Evolutionary conservation across 2,113 vertebrate genomes (phyloP).

Genomic region (Paracanthobrama guichenoti): DNA sequence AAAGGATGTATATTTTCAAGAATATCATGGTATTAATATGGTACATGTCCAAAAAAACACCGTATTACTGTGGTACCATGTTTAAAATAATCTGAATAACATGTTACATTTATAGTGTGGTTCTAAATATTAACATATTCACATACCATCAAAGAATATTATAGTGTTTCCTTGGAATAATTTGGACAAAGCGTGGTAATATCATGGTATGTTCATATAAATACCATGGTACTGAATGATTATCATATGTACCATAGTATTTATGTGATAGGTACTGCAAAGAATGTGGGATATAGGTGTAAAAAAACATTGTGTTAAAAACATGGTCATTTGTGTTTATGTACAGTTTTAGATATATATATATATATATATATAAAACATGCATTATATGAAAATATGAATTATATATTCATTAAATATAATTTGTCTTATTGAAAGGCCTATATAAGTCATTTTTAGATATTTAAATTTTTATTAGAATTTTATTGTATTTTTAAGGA

Average conservation of each 20-base stretch:
- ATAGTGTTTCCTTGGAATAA: neutral
- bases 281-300: neutral
- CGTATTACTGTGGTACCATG: neutral
- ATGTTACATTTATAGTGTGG: no score
- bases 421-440: no score
- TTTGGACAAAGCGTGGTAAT: neutral
- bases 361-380: no score
- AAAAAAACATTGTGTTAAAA: neutral
- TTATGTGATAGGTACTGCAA: neutral
- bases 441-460: no score
- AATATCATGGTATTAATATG: neutral
- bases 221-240: neutral
- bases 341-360: no score
- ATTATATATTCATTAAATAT: no score
- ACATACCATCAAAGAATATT: neutral
- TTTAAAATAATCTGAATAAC: neutral
- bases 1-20: neutral
- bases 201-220: neutral
- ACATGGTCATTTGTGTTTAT: no score
- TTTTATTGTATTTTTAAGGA: no score
- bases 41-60: neutral
- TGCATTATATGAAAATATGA: no score
- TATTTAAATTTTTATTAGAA: no score
- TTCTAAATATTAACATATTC: neutral
- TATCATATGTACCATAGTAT: neutral